Percentiles rank a stretch among this genome's conserved stretches.
Evolutionary conservation across 2,113 vertebrate genomes (phyloP).

Genomic region (Chloroceryle aenea): DNA sequence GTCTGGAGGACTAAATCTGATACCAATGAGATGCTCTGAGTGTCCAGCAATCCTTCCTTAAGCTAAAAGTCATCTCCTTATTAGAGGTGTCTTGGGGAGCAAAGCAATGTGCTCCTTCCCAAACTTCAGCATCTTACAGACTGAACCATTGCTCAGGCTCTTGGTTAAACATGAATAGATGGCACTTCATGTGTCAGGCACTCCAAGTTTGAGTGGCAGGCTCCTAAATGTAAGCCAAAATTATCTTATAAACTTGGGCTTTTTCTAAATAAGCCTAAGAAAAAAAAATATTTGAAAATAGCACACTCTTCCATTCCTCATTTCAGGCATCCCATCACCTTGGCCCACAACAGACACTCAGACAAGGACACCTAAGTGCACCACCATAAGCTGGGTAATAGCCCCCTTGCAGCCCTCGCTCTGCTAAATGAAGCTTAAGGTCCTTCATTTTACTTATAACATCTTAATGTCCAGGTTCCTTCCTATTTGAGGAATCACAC

Average conservation of each 20-base stretch:
- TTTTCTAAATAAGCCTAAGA: not conserved
- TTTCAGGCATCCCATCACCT: not conserved
- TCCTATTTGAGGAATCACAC: not conserved
- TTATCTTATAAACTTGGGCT: not conserved
- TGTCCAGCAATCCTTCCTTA: not conserved
- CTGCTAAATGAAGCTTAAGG: not conserved
- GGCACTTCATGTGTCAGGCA: not conserved
- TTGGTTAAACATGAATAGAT: not conserved
- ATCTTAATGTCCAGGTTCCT: not conserved
- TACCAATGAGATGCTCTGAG: not conserved
- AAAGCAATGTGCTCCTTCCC: not conserved
- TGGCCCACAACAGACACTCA: not conserved
- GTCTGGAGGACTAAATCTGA: not conserved
- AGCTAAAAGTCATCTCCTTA: not conserved
- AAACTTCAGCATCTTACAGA: not conserved
- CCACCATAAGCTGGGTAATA: not conserved
- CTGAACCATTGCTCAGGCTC: not conserved
- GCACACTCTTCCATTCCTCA: fast-evolving
- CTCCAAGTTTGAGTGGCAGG: not conserved
- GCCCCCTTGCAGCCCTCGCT: not conserved
- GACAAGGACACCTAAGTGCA: not conserved
- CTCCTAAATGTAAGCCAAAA: not conserved
- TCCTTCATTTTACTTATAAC: not conserved
- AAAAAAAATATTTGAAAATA: not conserved
- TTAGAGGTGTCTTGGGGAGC: not conserved